phyloP scores from a whole-genome alignment of 2,797 vertebrate genomes.

The Catamblyrhynchus diadema region DNA sequence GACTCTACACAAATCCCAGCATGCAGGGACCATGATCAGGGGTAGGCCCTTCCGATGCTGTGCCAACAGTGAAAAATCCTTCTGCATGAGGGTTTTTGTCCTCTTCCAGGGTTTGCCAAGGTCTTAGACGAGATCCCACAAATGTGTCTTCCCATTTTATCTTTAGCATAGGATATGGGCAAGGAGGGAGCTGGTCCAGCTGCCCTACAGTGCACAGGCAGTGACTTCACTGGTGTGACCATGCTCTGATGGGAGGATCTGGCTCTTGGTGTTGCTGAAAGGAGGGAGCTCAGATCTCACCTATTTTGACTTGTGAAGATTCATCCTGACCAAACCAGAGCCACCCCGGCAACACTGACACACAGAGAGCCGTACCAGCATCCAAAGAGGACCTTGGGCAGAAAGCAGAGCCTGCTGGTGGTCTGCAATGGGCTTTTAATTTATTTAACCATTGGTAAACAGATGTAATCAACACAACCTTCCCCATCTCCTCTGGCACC shows the following conservation, averaged over 20 bases:
- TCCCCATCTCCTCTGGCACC: slow-evolving; percentile 46
- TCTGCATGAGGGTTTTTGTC: background rate
- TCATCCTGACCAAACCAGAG: background rate
- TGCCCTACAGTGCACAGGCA: background rate
- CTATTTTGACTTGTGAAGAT: background rate
- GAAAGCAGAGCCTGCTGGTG: slow-evolving; percentile 68
- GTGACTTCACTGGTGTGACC: background rate
- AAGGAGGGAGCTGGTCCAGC: background rate
- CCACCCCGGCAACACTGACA: background rate
- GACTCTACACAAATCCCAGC: background rate
- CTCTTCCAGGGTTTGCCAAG: background rate
- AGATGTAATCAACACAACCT: slow-evolving; percentile 74
- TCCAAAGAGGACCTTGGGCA: background rate
- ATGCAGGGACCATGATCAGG: rapidly evolving
- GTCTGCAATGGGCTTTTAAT: slow-evolving; percentile 83
- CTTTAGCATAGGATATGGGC: background rate
- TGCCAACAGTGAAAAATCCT: background rate
- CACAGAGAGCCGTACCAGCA: background rate
- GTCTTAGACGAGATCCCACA: background rate
- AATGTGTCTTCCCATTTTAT: background rate
- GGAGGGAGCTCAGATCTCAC: background rate
- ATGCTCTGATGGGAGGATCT: background rate
- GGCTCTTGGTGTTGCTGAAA: background rate
- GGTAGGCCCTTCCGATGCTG: background rate
- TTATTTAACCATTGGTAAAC: slow-evolving; percentile 88